Evolutionary conservation across 2,888 invertebrate genomes (phyloP), one percentile per base, ranked within the genome.

Genomic region (Dynastes maya): DNA sequence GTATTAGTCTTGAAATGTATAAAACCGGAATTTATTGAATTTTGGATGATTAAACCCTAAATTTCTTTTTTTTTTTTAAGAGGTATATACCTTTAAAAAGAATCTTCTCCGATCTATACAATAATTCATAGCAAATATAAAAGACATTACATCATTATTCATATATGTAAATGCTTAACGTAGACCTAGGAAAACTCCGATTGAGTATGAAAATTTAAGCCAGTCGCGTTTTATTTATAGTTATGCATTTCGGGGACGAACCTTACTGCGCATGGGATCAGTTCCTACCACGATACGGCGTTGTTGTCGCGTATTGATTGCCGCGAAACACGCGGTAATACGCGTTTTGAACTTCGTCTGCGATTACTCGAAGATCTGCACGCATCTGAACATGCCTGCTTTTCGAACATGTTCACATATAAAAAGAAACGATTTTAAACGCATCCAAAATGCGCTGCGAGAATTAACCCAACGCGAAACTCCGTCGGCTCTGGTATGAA

Each of bases 251-350:
- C 32, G 63, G 11, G 63, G n/a, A 63, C 63, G 29, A 63, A 63
- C 63, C 29, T 63, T 32, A 63, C 63, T 67, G 67, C 67, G 67
- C 67, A 67, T 67, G 67, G 67, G 67, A 49, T 45, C 45, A 49
- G 27, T n/a, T 27, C 22, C 45, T 45, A 67, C 49, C 45, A 45
- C 45, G 22, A 16, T 16, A 45, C 49, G 67, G 67, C 67, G 67
- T 67, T 45, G 67, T 45, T 51, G 27, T 67, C 45, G 67, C 67
- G 45, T 67, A 67, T 67, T 67, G 67, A 67, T 67, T 67, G 49
- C 67, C 22, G 45, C 49, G 45, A 67, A 67, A 67, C 67, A 67
- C 67, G 67, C 45, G 67, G 45, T 9, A 49, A 63, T 11, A 13
- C 63, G 63, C 6, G 22, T 63, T 63, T 8, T 27, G 27, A 27